Percentiles rank a stretch among this genome's conserved stretches.
Evolutionary conservation across 1,140 invertebrate species (phyloP).

Genomic region (Drosophila navojoa): DNA sequence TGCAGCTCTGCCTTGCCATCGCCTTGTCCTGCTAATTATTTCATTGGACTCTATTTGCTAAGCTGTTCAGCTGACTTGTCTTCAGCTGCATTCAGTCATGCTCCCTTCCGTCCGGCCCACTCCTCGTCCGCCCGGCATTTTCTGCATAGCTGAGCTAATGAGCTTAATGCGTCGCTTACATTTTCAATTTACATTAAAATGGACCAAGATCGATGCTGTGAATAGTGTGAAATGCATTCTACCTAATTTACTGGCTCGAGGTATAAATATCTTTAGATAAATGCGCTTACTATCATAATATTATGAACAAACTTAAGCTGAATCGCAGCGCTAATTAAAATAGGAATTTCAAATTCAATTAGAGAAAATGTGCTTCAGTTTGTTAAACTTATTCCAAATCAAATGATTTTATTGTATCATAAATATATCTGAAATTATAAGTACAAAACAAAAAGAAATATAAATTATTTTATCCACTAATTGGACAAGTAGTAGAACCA

Average conservation of each 20-base stretch:
- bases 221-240: conserved; percentile 3
- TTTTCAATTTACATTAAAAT: conserved; percentile 26
- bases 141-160: conserved; percentile 62
- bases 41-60: conserved; percentile 68
- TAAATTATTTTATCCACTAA: no score
- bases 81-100: conserved; percentile 6
- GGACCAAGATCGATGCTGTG: conserved; percentile 22
- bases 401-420: no score
- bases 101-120: neutral
- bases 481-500: no score
- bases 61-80: conserved; percentile 52
- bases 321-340: no score
- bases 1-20: neutral
- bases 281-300: no score
- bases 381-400: no score
- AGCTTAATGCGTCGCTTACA: conserved; percentile 45
- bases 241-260: neutral
- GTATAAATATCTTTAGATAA: neutral
- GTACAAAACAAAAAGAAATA: no score
- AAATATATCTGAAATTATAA: no score
- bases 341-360: no score
- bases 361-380: no score
- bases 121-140: conserved; percentile 40
- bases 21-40: conserved; percentile 65
- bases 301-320: no score